Base-by-base conservation (phyloP, 2,888 invertebrate genomes). In the Ariolimax columbianus region DNA sequence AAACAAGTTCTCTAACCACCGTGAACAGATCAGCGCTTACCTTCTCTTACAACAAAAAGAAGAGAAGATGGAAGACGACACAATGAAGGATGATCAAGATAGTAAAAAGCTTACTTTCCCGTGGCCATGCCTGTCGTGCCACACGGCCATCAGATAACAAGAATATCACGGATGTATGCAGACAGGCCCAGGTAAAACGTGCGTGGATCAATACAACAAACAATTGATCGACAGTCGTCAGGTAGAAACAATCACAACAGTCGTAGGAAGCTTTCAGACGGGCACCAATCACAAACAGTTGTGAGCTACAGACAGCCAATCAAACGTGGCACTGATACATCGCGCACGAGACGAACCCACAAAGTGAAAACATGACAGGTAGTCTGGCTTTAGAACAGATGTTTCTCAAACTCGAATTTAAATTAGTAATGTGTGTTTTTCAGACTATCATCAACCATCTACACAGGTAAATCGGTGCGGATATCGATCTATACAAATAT, bases 181-280 rank as follows among this genome's bases (percentile, higher is more conserved):
- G 14, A 9, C 6, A 47, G 1, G 26, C n/a, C n/a, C 1, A n/a
- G 59, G 26, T n/a, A 63, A 43, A 30, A 68, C 30, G 23, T 68
- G 77, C 51, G 68, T 51, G 51, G 59, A 47, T 66, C 55, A 55
- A 66, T 68, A 47, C 17, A 36, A 73, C 59, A 59, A 59, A 78
- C 63, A 78, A 78, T 63, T 59, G 66, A 66, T 66, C 66, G 63
- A 63, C 78, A 26, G 59, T n/a, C 63, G 40, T 63, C 59, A 40
- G 40, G 30, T 11, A 55, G 38, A 30, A 40, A 40, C 78, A 63
- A 78, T 66, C 63, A 78, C 40, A 78, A 1, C 40, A n/a, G 33
- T 73, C 38, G 59, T 19, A 19, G 19, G n/a, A 26, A 23, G n/a
- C 43, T 66, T 59, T 14, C 78, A 36, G 17, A 30, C 47, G 63